A percentile compares a stretch with the other conserved stretches of the same genome.
Evolutionary conservation across 1,140 invertebrate genomes (phyloP).

Genomic region (Habropoda laboriosa): DNA sequence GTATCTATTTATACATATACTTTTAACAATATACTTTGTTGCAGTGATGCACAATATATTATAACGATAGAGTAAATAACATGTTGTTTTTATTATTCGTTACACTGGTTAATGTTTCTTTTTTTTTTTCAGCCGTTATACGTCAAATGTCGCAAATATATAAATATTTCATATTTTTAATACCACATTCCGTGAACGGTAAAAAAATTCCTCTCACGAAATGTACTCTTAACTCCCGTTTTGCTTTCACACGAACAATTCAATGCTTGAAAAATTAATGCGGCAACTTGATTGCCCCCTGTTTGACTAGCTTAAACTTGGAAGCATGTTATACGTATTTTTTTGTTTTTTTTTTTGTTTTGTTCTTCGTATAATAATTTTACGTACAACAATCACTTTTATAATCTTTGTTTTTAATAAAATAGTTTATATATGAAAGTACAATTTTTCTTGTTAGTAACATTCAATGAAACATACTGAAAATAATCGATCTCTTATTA

Average conservation of each 20-base stretch:
- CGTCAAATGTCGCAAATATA: background rate
- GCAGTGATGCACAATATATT: background rate
- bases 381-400: background rate
- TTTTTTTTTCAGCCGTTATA: background rate
- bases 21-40: constrained; percentile 23
- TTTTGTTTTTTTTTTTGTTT: too few relatives aligned
- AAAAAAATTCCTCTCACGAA: background rate
- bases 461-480: background rate
- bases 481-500: background rate
- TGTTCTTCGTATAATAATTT: constrained; percentile 10
- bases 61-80: constrained; percentile 2
- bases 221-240: background rate
- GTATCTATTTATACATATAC: constrained; percentile 36
- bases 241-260: background rate
- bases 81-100: background rate
- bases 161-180: background rate
- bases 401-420: constrained; percentile 1
- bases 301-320: constrained; percentile 29
- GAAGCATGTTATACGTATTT: constrained; percentile 33
- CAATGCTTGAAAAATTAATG: background rate
- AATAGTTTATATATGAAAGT: background rate
- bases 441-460: background rate
- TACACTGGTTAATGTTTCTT: background rate
- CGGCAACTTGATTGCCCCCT: constrained; percentile 25
- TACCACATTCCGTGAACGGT: background rate